Evolutionary conservation across 2,888 invertebrate genomes (phyloP).

Genomic region (Drosophila gaucha): DNA sequence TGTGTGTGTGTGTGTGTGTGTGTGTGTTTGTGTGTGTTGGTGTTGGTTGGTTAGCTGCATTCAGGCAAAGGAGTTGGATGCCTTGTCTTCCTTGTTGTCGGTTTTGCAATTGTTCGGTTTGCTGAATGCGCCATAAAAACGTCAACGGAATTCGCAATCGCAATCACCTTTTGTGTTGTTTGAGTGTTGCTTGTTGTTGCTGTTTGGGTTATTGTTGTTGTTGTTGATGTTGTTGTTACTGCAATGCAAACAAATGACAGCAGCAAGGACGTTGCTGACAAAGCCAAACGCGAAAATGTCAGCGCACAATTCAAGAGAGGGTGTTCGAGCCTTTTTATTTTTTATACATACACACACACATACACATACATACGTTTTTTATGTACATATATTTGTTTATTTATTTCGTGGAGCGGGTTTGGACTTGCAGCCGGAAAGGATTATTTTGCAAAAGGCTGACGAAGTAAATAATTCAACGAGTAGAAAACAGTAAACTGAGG

Average conservation of each 20-base stretch:
- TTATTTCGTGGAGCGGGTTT: background rate
- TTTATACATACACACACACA: background rate
- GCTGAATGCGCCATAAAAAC: slow-evolving; percentile 73
- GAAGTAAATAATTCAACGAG: slow-evolving; percentile 50
- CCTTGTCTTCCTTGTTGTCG: slow-evolving; percentile 41
- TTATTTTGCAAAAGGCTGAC: slow-evolving; percentile 57
- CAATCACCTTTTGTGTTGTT: slow-evolving; percentile 77
- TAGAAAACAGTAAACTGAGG: background rate
- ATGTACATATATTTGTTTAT: slow-evolving; percentile 1
- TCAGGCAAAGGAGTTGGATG: slow-evolving; percentile 62
- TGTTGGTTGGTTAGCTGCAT: slow-evolving; percentile 36
- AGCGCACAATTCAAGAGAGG: slow-evolving; percentile 58
- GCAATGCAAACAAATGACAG: slow-evolving; percentile 77
- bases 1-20: slow-evolving; percentile 3
- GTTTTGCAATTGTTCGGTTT: slow-evolving; percentile 66
- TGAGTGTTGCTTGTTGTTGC: slow-evolving; percentile 59
- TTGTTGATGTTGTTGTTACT: slow-evolving; percentile 33
- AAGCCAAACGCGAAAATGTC: slow-evolving; percentile 78
- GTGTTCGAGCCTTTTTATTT: slow-evolving; percentile 1
- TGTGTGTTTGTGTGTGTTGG: background rate
- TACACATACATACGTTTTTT: background rate
- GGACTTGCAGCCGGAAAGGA: slow-evolving; percentile 70
- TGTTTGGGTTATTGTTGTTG: slow-evolving; percentile 15
- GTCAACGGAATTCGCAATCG: slow-evolving; percentile 80
- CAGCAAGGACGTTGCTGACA: slow-evolving; percentile 79